Base-by-base conservation (phyloP, 2,113 vertebrate genomes). In the Tachuris rubrigastra region DNA sequence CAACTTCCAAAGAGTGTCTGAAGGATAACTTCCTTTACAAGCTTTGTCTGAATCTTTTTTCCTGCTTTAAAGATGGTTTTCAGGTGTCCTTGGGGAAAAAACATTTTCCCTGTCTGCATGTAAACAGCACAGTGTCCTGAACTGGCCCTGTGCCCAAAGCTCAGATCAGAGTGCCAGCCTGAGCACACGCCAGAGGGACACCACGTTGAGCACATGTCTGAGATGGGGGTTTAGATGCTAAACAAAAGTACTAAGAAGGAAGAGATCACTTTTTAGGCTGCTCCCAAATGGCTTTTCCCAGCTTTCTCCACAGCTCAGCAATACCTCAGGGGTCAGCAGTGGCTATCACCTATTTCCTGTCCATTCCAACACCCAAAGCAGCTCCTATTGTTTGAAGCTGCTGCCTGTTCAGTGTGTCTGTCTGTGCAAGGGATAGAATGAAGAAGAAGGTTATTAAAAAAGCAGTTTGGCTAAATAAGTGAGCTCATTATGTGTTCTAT, bases 401-500 rank as follows among this genome's bases (percentile, higher is more conserved):
- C 80, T 10, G 1, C 35, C 3, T 49, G 56, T 66, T 85, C 62
- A 21, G 62, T 20, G 73, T 59, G 66, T 47, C 71, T 82, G 66
- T 14, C 55, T 44, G 59, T 28, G 35, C 72, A 59, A 60, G 52
- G 71, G 35, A 3, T 12, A 85, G 65, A 77, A 55, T 9, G 53
- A 81, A 91, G 74, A 60, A 42, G 65, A 50, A 93, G 62, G 58
- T 87, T 95, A 96, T 95, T 97, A 90, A 96, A 96, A 94, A 96
- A 93, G 73, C 78, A 55, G 90, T 95, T 96, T 73, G 66, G 91
- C 95, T 98, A 97, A 98, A 97, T 97, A 97, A 96, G 96, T 96
- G 91, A 95, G 90, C 97, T 98, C 97, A 97, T 98, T 97, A 96
- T 62, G 68, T 93, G 82, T 83, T 89, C 96, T 98, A 97, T 98